phyloP scores from a whole-genome alignment of 2,888 invertebrate genomes.

The Arge pagana region DNA sequence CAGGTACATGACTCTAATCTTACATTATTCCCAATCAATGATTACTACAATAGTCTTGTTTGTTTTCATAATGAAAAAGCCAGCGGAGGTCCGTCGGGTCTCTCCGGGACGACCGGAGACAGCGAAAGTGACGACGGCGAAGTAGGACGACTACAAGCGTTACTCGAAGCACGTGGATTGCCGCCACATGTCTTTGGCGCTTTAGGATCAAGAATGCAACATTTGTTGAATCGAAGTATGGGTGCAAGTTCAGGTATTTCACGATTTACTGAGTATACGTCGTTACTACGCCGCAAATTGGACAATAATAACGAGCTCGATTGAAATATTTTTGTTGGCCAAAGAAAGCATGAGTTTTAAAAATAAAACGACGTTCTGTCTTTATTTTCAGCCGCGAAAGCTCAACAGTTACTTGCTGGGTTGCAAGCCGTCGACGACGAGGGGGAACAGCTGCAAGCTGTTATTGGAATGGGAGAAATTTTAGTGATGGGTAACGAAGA shows the following conservation, averaged over 20 bases:
- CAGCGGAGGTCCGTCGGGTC: slow-evolving; percentile 56
- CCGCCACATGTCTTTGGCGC: slow-evolving; percentile 98
- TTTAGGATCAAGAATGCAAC: slow-evolving; percentile 95
- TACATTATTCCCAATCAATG: no score
- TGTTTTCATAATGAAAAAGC: slow-evolving; percentile 39
- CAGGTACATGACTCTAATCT: no score
- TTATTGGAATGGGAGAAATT: slow-evolving; percentile 98
- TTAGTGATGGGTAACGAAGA: slow-evolving; percentile 99
- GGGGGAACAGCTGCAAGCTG: slow-evolving; percentile 93
- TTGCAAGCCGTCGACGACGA: slow-evolving; percentile 93
- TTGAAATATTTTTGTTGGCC: no score
- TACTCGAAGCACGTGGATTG: slow-evolving; percentile 91
- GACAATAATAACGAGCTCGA: neutral
- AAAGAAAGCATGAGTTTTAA: neutral
- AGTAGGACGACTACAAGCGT: slow-evolving; percentile 91
- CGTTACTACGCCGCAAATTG: neutral
- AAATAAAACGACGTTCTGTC: neutral
- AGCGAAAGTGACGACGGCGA: slow-evolving; percentile 91
- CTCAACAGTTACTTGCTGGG: slow-evolving; percentile 89
- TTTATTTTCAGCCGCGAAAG: slow-evolving; percentile 74
- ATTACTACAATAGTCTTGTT: slow-evolving; percentile 28
- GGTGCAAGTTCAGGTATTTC: slow-evolving; percentile 77
- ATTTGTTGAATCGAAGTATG: slow-evolving; percentile 91
- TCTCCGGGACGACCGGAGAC: slow-evolving; percentile 61
- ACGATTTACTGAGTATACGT: no score